phyloP scores from a whole-genome alignment of 2,113 vertebrate species.

The Tichodroma muraria region DNA sequence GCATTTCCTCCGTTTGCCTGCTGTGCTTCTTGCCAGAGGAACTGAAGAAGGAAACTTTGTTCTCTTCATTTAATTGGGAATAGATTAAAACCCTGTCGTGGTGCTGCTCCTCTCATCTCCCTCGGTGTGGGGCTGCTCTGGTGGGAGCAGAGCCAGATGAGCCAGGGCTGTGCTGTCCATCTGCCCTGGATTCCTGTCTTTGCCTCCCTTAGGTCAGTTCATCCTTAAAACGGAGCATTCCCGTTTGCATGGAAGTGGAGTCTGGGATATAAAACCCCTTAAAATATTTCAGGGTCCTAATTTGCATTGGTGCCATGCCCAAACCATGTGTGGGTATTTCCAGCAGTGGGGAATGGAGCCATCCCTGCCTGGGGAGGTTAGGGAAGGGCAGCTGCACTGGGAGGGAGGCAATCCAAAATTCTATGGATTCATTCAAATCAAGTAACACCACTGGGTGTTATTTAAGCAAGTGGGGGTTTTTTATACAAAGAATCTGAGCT shows the following conservation, averaged over 20 bases:
- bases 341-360: background rate
- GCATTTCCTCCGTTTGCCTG: conserved; percentile 42
- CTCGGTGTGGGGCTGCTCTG: background rate
- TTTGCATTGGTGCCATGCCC: background rate
- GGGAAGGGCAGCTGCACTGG: background rate
- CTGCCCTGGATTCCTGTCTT: background rate
- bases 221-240: accelerated
- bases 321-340: background rate
- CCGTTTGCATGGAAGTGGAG: background rate
- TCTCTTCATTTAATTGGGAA: conserved; percentile 3
- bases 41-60: conserved; percentile 2
- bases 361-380: background rate
- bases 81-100: background rate
- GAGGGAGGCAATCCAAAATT: background rate
- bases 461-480: background rate
- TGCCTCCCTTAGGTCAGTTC: background rate
- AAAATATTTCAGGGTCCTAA: background rate
- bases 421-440: background rate
- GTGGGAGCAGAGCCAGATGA: background rate
- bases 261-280: background rate
- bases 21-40: conserved; percentile 47
- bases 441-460: background rate
- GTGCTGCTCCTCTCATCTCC: background rate
- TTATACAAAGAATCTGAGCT: background rate
- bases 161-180: background rate